Percentiles rank a stretch among this genome's conserved stretches.
Conservation (phyloP, 2,113 vertebrate species). For the Syngnathus floridae region DNA sequence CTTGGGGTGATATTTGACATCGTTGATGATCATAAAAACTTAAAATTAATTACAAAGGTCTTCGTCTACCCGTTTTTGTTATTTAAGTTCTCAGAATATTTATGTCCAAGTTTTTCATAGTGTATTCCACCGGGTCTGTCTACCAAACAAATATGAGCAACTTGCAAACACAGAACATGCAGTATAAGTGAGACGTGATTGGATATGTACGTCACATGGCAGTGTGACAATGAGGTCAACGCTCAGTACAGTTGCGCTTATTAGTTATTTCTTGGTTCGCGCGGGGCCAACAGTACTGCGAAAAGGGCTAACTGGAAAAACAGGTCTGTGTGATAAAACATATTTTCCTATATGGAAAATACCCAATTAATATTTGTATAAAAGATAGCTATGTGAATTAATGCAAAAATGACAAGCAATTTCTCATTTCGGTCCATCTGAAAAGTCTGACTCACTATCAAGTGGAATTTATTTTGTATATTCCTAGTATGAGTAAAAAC, state of each 20-base stretch:
- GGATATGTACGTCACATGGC: not conserved
- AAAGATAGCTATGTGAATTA: not conserved
- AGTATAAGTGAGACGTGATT: not conserved
- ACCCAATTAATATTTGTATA: not conserved
- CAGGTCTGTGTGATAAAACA: not conserved
- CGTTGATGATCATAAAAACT: constrained; percentile 27
- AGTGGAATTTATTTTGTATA: not conserved
- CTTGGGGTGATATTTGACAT: constrained; percentile 15
- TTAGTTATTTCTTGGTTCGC: constrained; percentile 1
- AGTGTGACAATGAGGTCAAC: constrained; percentile 1
- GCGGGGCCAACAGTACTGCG: not conserved
- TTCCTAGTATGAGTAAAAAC: not conserved
- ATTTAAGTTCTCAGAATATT: not conserved
- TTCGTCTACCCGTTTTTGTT: not conserved
- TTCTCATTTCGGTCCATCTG: not conserved
- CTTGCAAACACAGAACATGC: not conserved
- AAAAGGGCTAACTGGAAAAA: constrained; percentile 4
- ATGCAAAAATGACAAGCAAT: not conserved
- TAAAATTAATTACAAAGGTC: not conserved
- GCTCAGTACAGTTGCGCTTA: not conserved
- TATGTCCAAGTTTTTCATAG: not conserved
- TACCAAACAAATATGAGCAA: not conserved
- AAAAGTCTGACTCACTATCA: not conserved
- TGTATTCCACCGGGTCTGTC: not conserved
- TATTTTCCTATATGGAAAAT: not conserved